Evolutionary conservation across 1,140 invertebrate genomes (phyloP).

Genomic region (Pseudomyrmex pallidus): DNA sequence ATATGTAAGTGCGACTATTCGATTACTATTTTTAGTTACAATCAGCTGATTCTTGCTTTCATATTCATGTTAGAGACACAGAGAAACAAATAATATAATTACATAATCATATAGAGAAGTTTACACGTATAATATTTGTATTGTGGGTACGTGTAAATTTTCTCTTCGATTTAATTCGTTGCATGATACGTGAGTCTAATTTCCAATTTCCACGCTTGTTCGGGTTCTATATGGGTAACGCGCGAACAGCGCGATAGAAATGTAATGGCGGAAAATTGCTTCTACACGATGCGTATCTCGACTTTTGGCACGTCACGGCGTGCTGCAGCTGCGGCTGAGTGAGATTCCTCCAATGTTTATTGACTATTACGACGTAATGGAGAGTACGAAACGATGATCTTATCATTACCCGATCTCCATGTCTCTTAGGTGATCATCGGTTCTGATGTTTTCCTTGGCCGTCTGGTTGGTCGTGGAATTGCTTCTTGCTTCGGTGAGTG

Average conservation of each 20-base stretch:
- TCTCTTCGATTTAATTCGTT: constrained; percentile 31
- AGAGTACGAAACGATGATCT: constrained; percentile 48
- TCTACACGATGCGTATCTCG: constrained; percentile 25
- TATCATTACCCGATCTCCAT: constrained; percentile 30
- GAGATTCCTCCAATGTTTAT: constrained; percentile 35
- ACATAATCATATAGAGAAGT: neutral
- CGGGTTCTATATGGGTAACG: constrained; percentile 32
- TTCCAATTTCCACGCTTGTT: constrained; percentile 42
- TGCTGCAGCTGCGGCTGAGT: constrained; percentile 24
- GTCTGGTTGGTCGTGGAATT: constrained; percentile 25
- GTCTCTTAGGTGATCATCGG: constrained; percentile 9
- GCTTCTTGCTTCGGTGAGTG: constrained; percentile 32
- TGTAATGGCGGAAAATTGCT: constrained; percentile 51
- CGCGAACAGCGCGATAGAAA: constrained; percentile 36
- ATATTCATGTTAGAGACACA: no score
- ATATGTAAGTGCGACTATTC: no score
- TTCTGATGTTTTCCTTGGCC: constrained; percentile 51
- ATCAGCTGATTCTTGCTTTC: no score
- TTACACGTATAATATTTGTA: neutral
- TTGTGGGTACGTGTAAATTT: neutral
- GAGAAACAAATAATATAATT: no score
- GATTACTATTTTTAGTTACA: no score
- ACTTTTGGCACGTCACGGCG: constrained; percentile 44
- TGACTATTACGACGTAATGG: constrained; percentile 44
- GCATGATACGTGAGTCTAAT: neutral